Evolutionary conservation across 1,140 invertebrate species (phyloP).

Genomic region (Tetragonula clypearis): DNA sequence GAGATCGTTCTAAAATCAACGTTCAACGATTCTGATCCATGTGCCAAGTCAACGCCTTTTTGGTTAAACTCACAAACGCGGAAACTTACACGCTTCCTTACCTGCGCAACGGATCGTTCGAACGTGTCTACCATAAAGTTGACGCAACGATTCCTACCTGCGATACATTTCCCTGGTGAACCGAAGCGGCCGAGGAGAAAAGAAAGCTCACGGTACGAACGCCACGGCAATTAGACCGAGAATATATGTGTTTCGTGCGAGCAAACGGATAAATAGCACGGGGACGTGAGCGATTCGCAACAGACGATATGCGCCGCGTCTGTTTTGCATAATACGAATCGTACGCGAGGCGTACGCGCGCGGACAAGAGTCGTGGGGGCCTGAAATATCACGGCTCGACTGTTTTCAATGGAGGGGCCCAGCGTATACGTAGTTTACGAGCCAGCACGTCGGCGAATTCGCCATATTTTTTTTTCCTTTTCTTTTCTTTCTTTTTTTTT

Average conservation of each 20-base stretch:
- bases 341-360: slow-evolving; percentile 4
- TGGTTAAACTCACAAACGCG: not conserved
- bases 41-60: not conserved
- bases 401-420: slow-evolving; percentile 55
- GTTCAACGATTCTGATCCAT: too few species aligned
- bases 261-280: slow-evolving; percentile 1
- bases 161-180: not conserved
- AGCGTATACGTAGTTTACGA: slow-evolving; percentile 59
- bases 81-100: not conserved
- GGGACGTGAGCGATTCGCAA: slow-evolving; percentile 59
- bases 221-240: slow-evolving; percentile 35
- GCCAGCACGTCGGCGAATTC: slow-evolving; percentile 20
- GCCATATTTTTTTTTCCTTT: not conserved
- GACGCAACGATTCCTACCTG: not conserved
- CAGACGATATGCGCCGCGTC: slow-evolving; percentile 64
- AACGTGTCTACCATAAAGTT: not conserved
- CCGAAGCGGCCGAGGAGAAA: slow-evolving; percentile 27
- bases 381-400: slow-evolving; percentile 68
- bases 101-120: too few species aligned
- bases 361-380: slow-evolving; percentile 59
- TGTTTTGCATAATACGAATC: slow-evolving; percentile 68
- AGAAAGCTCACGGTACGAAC: slow-evolving; percentile 30
- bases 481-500: too few species aligned
- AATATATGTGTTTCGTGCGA: slow-evolving; percentile 14
- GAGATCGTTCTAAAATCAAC: too few species aligned